These are phyloP conservation scores for Nerophis ophidion DNA, from an alignment of 2,113 vertebrate genomes.

Conservation along the genomic window DNA sequence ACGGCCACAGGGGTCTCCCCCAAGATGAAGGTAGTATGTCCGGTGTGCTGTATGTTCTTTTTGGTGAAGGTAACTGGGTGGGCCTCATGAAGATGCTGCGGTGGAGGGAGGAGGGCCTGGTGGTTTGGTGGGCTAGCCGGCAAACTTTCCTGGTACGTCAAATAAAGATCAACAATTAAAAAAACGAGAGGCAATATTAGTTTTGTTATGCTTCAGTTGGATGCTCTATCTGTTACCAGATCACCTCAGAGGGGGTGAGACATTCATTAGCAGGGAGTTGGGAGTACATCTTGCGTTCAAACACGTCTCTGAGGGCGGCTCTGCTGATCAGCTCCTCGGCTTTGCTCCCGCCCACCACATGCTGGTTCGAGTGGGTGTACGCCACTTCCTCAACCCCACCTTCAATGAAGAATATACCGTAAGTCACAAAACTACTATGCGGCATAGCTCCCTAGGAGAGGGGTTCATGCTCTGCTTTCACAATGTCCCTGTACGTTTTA, in stretches of 20 bases:
- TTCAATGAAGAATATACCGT: conserved; percentile 39
- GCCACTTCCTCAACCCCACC: conserved; percentile 82
- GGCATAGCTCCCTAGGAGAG: too few species aligned
- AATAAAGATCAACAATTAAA: not conserved
- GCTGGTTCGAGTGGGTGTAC: conserved; percentile 92
- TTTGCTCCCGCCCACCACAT: conserved; percentile 88
- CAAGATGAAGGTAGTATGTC: conserved; percentile 72
- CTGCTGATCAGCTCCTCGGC: conserved; percentile 86
- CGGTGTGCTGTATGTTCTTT: conserved; percentile 61
- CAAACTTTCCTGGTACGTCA: conserved; percentile 41
- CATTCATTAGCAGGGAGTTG: conserved; percentile 88
- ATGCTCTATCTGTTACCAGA: not conserved
- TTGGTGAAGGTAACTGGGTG: conserved; percentile 75
- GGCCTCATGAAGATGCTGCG: conserved; percentile 27
- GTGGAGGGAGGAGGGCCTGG: not conserved
- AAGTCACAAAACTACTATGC: too few species aligned
- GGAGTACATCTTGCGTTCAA: conserved; percentile 83
- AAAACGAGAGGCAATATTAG: not conserved
- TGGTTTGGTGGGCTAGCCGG: conserved; percentile 22
- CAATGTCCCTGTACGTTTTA: too few species aligned
- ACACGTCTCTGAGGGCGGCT: conserved; percentile 83
- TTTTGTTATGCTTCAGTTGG: not conserved
- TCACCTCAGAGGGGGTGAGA: conserved; percentile 76
- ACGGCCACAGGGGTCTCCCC: conserved; percentile 80
- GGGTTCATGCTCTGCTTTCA: too few species aligned